phyloP scores from a whole-genome alignment of 2,888 invertebrate genomes.

The Drosophila mettleri region DNA sequence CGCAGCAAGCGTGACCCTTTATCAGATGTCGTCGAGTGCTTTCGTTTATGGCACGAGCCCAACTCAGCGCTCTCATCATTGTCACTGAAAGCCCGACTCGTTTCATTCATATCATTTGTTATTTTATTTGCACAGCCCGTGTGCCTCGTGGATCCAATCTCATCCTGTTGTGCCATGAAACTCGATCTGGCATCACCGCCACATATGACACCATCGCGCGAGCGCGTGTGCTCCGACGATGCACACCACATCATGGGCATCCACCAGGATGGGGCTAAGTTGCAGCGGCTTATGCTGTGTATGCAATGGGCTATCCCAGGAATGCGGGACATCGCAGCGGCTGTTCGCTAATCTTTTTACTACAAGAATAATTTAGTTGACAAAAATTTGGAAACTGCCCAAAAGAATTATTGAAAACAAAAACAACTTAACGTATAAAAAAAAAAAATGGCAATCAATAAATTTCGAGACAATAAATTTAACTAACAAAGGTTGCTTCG shows the following conservation, averaged over 20 bases:
- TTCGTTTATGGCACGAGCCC: fast-evolving
- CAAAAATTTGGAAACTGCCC: slow-evolving; percentile 6
- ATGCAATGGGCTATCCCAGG: not conserved
- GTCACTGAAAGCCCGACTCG: not conserved
- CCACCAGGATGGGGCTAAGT: not conserved
- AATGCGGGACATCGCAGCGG: slow-evolving; percentile 11
- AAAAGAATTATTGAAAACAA: not conserved
- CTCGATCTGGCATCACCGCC: not conserved
- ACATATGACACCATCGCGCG: not conserved
- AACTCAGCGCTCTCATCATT: not conserved
- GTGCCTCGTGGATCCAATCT: not conserved
- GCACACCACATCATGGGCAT: not conserved
- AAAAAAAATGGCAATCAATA: not conserved
- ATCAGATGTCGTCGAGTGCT: not conserved
- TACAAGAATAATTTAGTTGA: slow-evolving; percentile 1
- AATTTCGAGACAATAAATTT: not conserved
- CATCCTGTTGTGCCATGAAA: not conserved
- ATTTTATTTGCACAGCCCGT: not conserved
- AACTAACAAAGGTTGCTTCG: slow-evolving; percentile 4
- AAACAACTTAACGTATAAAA: not conserved
- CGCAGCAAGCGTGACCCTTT: no score
- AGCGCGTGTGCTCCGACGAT: not conserved
- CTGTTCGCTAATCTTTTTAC: not conserved
- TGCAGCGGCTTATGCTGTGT: not conserved
- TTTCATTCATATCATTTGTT: not conserved